These are phyloP conservation scores for Gobio gobio DNA, from an alignment of 2,113 vertebrate species.

Conservation along the genomic window DNA sequence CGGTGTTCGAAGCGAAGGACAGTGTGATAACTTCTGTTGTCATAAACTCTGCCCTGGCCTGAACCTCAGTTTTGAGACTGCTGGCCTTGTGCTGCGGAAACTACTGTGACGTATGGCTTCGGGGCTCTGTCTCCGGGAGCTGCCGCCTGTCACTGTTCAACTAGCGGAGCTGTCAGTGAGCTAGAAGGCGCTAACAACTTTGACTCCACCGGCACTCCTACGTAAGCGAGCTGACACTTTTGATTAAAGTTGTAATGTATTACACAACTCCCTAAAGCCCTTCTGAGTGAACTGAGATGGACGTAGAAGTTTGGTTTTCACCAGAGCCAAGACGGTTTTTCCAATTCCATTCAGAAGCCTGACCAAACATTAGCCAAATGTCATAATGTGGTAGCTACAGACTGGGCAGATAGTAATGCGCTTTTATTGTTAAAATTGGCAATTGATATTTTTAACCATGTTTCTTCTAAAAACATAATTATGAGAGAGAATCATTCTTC, in stretches of 20 bases:
- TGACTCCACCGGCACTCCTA: neutral
- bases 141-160: conserved; percentile 27
- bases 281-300: neutral
- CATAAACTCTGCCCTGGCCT: neutral
- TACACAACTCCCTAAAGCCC: conserved; percentile 4
- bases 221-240: neutral
- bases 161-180: conserved; percentile 22
- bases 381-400: neutral
- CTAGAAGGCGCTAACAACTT: conserved; percentile 13
- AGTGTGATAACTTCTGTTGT: neutral
- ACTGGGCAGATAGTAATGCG: neutral
- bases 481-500: neutral
- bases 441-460: neutral
- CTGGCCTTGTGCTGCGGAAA: conserved; percentile 6
- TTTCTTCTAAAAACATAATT: neutral
- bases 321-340: conserved; percentile 19
- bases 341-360: conserved; percentile 16
- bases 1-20: neutral
- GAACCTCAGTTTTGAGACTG: neutral
- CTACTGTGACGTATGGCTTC: neutral
- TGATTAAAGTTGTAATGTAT: conserved; percentile 36
- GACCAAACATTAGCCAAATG: conserved; percentile 27
- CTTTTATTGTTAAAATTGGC: neutral
- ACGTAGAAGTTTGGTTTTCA: conserved; percentile 19
- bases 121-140: conserved; percentile 16